These are phyloP conservation scores for Microcaecilia unicolor DNA, from an alignment of 2,797 vertebrate genomes.

Conservation along the genomic window DNA sequence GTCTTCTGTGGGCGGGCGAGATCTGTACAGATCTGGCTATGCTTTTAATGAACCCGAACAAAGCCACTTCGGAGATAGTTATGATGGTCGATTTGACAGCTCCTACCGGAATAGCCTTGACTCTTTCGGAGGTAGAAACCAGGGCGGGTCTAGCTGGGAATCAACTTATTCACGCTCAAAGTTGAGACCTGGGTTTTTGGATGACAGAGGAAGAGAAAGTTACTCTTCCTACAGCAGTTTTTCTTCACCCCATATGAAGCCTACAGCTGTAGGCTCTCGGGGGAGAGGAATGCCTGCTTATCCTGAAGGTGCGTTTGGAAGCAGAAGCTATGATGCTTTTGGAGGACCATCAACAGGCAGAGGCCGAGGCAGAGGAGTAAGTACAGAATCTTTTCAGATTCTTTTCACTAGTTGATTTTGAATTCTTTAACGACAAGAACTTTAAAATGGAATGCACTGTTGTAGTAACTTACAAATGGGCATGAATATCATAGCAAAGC, in stretches of 20 bases:
- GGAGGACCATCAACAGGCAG: constrained; percentile 74
- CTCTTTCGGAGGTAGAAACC: constrained; percentile 77
- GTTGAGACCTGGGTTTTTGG: constrained; percentile 77
- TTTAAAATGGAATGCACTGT: constrained; percentile 54
- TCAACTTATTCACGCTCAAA: constrained; percentile 67
- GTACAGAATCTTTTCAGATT: constrained; percentile 75
- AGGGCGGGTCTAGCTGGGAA: constrained; percentile 69
- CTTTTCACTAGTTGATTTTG: constrained; percentile 76
- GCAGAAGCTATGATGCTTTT: constrained; percentile 76
- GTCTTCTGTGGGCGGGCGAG: constrained; percentile 68
- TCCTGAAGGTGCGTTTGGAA: constrained; percentile 72
- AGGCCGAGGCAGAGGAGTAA: constrained; percentile 79
- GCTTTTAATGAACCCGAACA: constrained; percentile 79
- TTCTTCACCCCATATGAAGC: constrained; percentile 74
- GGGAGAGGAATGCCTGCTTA: constrained; percentile 77
- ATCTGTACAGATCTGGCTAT: constrained; percentile 77
- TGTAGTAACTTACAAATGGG: constrained; percentile 38
- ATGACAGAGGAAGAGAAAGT: constrained; percentile 74
- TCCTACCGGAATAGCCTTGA: constrained; percentile 69
- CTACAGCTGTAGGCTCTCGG: constrained; percentile 76
- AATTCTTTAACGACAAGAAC: constrained; percentile 72
- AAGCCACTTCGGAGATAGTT: constrained; percentile 76
- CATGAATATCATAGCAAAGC: too few species aligned
- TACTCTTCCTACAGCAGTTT: constrained; percentile 77
- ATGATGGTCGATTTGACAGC: constrained; percentile 70